phyloP scores from a whole-genome alignment of 2,888 invertebrate genomes.

The Omphaloscelis lunosa region DNA sequence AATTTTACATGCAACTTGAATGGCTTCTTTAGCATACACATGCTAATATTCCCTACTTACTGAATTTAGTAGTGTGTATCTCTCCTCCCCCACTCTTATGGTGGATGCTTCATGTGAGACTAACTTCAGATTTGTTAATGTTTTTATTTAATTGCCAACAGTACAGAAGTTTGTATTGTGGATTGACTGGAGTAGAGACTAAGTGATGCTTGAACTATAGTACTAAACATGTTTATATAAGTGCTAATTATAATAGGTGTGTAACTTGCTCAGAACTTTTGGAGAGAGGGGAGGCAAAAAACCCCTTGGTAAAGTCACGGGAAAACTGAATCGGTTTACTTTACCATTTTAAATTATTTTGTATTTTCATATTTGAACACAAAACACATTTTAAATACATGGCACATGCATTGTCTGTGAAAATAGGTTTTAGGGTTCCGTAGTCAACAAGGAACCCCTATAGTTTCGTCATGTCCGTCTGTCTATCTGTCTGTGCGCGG shows the following conservation, averaged over 20 bases:
- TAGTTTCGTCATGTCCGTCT: too few species aligned
- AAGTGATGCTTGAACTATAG: constrained; percentile 28
- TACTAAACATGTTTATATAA: constrained; percentile 12
- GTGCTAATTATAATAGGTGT: constrained; percentile 1
- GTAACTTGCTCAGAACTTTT: constrained; percentile 1
- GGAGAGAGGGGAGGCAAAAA: neutral
- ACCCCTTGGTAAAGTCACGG: neutral
- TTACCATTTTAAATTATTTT: neutral
- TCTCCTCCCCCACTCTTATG: constrained; percentile 34
- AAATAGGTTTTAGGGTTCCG: neutral
- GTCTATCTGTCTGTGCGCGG: too few species aligned
- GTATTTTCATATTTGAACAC: neutral
- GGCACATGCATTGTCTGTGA: neutral
- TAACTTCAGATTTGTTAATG: constrained; percentile 67
- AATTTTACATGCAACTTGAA: constrained; percentile 43
- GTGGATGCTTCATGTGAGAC: constrained; percentile 42
- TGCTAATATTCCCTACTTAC: constrained; percentile 42
- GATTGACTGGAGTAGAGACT: constrained; percentile 28
- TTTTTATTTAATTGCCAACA: constrained; percentile 30
- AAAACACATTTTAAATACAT: constrained; percentile 1
- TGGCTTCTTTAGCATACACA: constrained; percentile 48
- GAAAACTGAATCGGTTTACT: neutral
- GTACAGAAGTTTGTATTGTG: constrained; percentile 31
- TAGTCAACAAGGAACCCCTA: too few species aligned
- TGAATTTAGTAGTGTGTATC: constrained; percentile 38